Evolutionary conservation across 64 coral and sea anemone species (phyloP), one percentile per base, ranked within the genome.

Genomic region (Orbicella faveolata): DNA sequence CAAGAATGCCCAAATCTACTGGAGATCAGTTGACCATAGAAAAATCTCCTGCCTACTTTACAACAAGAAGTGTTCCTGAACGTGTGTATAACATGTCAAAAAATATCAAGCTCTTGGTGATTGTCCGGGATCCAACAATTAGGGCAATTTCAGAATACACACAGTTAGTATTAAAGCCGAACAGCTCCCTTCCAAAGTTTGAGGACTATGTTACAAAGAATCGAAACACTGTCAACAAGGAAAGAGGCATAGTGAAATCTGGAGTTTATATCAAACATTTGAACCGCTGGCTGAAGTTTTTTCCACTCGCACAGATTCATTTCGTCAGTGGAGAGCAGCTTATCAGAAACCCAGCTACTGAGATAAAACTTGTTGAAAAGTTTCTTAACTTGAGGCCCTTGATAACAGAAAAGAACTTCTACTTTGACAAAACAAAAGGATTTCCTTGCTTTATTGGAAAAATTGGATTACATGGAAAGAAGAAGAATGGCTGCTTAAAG

Each of bases 111-210:
- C 83, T 98, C 14, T 48, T 94, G 16, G 86, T 98, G 10, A 88
- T 98, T 75, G 95, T 98, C 19, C 74, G 92, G 36, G 92, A 98
- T 77, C 95, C 95, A 3, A 91, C 80, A 14, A 51, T 30, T 78
- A 52, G 95, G 79, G 92, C 95, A 64, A 94, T 94, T 21, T 98
- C 95, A 74, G 95, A 98, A 35, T 98, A 94, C 52, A 89, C 95
- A 39, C 95, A 98, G 61, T 77, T 88, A n/a, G 57, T 72, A 70
- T 67, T 83, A n/a, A 82, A 82, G 34, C 9, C 64, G 2, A 89
- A 77, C 23, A 48, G 36, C 36, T 30, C n/a, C n/a, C 62, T 88
- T 23, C 25, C 39, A 39, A 52, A 78, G 51, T 94, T 98, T 80
- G 85, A 94, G 36, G 57, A 92, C 34, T 90, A 82, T 44, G 86